Evolutionary conservation across 2,888 invertebrate species (phyloP), one percentile per base, ranked within the genome.

Genomic region (Pomacea canaliculata): DNA sequence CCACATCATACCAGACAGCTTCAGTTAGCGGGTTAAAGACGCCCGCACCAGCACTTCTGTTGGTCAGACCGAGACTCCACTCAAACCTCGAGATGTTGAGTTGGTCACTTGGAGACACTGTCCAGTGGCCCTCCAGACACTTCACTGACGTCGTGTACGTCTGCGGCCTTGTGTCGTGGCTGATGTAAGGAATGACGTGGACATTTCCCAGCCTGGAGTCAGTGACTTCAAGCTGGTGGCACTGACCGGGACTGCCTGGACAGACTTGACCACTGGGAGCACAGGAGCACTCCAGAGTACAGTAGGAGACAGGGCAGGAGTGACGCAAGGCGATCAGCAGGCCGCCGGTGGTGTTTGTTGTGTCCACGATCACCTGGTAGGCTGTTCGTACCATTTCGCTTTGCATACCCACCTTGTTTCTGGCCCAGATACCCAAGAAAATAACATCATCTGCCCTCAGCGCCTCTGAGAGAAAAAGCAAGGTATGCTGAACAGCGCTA

Each of bases 41-140:
- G 9, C 81, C 82, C 18, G 79, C 79, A 4, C 84, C 85, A 63
- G 68, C 37, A 8, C 70, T 46, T n/a, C 70, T 60, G 46, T 70
- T 76, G 56, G 73, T 69, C 7, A 83, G 63, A 12, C 85, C 82
- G 49, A 81, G 80, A 59, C 79, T 82, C 80, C 82, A 84, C 69
- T 85, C 83, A 75, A 75, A 82, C 66, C 84, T 56, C 23, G 70
- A 71, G 19, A 82, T 66, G 19, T 71, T 51, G 16, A 63, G 23
- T 19, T 27, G n/a, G 10, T 23, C 19, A 9, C 51, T 19, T 13
- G n/a, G 16, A 0, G 59, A n/a, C 27, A 56, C 62, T 8, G 27
- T 51, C 83, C 82, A 83, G 63, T 78, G 66, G 9, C 78, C 81
- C 56, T 66, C 49, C 4, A 83, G 48, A 76, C 83, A 83, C 49